Evolutionary conservation across 2,888 invertebrate genomes (phyloP), one percentile per base, ranked within the genome.

Genomic region (Uropetala carovei): DNA sequence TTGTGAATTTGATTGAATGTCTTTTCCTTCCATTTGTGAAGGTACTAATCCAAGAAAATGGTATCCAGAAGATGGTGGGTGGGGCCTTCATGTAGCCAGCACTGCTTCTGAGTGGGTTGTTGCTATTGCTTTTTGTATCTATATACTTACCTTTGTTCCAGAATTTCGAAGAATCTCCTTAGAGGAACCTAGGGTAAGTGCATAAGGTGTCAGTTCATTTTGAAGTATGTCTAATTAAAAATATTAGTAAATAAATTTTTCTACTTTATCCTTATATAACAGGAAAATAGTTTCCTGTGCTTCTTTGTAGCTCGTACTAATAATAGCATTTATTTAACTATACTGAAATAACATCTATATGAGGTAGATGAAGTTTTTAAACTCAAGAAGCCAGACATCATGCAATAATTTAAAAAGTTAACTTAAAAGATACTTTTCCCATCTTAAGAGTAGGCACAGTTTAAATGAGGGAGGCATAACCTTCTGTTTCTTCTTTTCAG

Each of bases 71-170:
- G 96, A 97, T 94, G 96, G 96, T 3, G 97, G 97, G 8, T 97
- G 96, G 96, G 95, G 95, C 81, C 96, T 96, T 93, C 97, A 97
- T 94, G 96, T 97, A 5, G 95, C 96, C 8, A 97, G 97, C 93
- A 96, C 96, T 0, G 95, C 96, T 60, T 96, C 96, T 0, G 97
- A 97, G 94, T 97, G 97, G 97, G 94, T 96, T 3, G 96, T 97
- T 93, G 96, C 97, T 0, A 95, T 96, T 10, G 94, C 96, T 13
- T 96, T 97, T 93, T 96, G 96, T 93, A 94, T 96, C 92, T 97
- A 96, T 94, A 96, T 97, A 93, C 94, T 97, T 0, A 96, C 96
- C 14, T 97, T 96, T 94, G 96, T 96, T 9, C 95, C 96, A 13
- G 97, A 97, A 93, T 97, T 97, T 94, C 96, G 96, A 85, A 95